These are phyloP conservation scores for Atractosteus spatula DNA, from an alignment of 2,113 vertebrate genomes.

Conservation along the genomic window DNA sequence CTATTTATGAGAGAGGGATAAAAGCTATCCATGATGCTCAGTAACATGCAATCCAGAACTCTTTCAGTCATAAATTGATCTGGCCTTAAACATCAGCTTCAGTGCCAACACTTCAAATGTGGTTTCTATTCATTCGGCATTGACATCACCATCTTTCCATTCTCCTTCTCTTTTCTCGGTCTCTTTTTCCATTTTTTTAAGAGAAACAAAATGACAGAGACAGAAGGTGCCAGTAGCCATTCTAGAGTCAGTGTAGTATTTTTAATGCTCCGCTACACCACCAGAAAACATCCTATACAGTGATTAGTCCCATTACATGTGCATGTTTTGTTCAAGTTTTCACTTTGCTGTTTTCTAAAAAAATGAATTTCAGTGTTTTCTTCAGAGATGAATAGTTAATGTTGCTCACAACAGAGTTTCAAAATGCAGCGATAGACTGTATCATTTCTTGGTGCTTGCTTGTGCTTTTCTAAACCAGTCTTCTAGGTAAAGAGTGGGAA, in stretches of 20 bases:
- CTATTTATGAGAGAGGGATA: constrained; percentile 45
- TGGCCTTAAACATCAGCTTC: constrained; percentile 63
- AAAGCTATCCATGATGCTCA: constrained; percentile 59
- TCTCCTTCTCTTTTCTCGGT: constrained; percentile 42
- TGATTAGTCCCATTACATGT: too few species aligned
- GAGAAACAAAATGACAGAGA: constrained; percentile 21
- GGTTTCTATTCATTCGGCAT: constrained; percentile 76
- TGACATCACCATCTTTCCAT: constrained; percentile 81
- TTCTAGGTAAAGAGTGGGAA: too few species aligned
- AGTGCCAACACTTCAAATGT: constrained; percentile 70
- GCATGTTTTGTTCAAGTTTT: too few species aligned
- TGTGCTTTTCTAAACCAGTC: too few species aligned
- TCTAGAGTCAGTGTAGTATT: constrained; percentile 4
- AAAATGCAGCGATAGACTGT: too few species aligned
- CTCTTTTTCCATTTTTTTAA: constrained; percentile 10
- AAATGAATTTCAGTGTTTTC: too few species aligned
- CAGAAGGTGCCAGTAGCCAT: constrained; percentile 24
- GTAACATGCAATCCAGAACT: constrained; percentile 57
- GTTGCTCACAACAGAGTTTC: too few species aligned
- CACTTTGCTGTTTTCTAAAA: too few species aligned
- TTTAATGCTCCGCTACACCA: neutral
- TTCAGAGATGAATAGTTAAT: too few species aligned
- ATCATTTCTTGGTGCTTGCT: too few species aligned
- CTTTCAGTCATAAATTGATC: constrained; percentile 55
- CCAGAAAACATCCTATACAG: too few species aligned